These are phyloP conservation scores for Drosophila novamexicana DNA, from an alignment of 1,140 invertebrate species.

Conservation along the genomic window DNA sequence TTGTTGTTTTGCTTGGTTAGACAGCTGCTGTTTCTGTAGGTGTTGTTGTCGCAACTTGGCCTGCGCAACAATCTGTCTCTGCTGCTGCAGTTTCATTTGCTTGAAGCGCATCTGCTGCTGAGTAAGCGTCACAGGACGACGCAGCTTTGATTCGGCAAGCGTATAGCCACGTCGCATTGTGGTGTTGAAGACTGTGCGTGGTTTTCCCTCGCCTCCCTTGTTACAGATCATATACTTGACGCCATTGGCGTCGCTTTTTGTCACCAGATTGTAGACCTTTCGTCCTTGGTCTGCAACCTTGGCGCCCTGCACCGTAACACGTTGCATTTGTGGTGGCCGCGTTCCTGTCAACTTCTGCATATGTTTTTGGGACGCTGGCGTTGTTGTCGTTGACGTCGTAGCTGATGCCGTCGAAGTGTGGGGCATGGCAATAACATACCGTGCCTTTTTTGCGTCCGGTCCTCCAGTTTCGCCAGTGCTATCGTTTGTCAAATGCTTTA, in stretches of 20 bases:
- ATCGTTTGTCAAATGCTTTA: constrained; percentile 50
- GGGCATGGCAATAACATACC: constrained; percentile 61
- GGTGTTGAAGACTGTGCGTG: constrained; percentile 39
- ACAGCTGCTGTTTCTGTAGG: constrained; percentile 49
- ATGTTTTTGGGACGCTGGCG: constrained; percentile 19
- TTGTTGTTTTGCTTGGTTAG: constrained; percentile 4
- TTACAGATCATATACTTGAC: constrained; percentile 69
- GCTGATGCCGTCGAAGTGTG: constrained; percentile 1
- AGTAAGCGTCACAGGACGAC: constrained; percentile 34
- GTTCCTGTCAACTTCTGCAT: constrained; percentile 17
- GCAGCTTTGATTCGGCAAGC: constrained; percentile 50
- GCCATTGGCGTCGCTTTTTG: constrained; percentile 49
- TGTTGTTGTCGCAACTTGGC: constrained; percentile 55
- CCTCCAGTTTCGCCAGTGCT: constrained; percentile 39
- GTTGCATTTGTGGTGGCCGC: constrained; percentile 11
- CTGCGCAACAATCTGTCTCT: constrained; percentile 52
- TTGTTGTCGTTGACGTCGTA: constrained; percentile 7
- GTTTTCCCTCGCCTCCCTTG: constrained; percentile 30
- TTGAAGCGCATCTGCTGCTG: constrained; percentile 38
- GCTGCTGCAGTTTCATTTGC: constrained; percentile 47
- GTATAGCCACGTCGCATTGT: constrained; percentile 66
- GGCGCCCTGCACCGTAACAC: constrained; percentile 33
- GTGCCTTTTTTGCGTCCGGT: constrained; percentile 71
- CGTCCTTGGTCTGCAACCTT: constrained; percentile 5
- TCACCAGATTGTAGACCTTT: constrained; percentile 63